Evolutionary conservation across 2,888 invertebrate species (phyloP), one percentile per base, ranked within the genome.

Genomic region (Gastrophysa polygoni): DNA sequence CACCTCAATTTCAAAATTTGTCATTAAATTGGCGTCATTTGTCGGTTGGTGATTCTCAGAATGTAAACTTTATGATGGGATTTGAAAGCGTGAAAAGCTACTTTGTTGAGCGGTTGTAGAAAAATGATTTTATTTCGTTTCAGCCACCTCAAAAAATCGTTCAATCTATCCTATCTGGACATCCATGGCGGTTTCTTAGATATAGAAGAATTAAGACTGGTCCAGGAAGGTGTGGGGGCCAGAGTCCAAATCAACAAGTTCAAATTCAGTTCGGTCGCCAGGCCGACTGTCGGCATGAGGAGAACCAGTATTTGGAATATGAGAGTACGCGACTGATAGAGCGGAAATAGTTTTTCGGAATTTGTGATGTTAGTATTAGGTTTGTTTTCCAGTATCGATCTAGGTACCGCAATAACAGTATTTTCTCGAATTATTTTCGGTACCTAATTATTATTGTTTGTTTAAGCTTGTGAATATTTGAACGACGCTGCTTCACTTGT

Each of bases 221-320:
- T 90, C 18, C 83, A 85, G 68, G 81, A 83, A 14, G 84, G 82
- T 61, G 84, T 91, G 72, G 81, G 82, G 20, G 83, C 85, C 1
- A 81, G 82, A 61, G 86, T 91, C 56, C 85, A 87, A 73, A 85
- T 93, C 49, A 93, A 93, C 80, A 88, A 89, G 77, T 89, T 88
- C 74, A 86, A 88, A 64, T 91, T 91, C 78, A 95, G 95, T 74
- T 92, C 93, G 0, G 90, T 96, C 11, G 95, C 95, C 0, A 84
- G 94, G 11, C 96, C 96, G 0, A 96, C 96, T 0, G 94, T 95
- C 0, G 96, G 96, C 0, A 85, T 91, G 0, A 84, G 91, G 66
- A 86, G 95, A 71, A 95, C 95, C 0, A 94, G 93, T 20, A 91
- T 97, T 77, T 97, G 96, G 97, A 92, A 92, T 0, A 83, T 93